A percentile compares a stretch with the other conserved stretches of the same genome.
phyloP scores from a whole-genome alignment of 2,888 invertebrate species.

The Eilema sororculum region DNA sequence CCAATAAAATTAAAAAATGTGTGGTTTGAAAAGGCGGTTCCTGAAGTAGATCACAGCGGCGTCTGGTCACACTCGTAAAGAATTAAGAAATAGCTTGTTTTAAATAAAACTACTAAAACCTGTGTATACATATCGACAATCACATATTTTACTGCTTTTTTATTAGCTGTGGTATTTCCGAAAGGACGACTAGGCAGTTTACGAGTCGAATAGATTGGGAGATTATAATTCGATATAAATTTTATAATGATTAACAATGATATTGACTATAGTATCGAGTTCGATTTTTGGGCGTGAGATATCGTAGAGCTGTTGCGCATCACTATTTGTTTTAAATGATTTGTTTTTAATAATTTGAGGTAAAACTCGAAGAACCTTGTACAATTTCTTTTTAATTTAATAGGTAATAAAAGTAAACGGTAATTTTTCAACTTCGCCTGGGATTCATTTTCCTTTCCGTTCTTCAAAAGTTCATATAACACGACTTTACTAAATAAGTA shows the following conservation, averaged over 20 bases:
- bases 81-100: constrained; percentile 54
- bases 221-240: constrained; percentile 82
- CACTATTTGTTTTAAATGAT: constrained; percentile 23
- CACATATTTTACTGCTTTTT: constrained; percentile 74
- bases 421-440: no score
- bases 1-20: constrained; percentile 45
- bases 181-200: constrained; percentile 60
- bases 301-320: constrained; percentile 33
- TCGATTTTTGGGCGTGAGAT: constrained; percentile 37
- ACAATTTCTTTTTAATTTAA: background rate
- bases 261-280: constrained; percentile 70
- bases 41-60: constrained; percentile 46
- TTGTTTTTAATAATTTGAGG: background rate
- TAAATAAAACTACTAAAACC: constrained; percentile 53
- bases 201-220: constrained; percentile 68
- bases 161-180: constrained; percentile 66
- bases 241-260: constrained; percentile 83
- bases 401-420: no score
- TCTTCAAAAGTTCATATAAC: background rate
- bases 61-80: constrained; percentile 45
- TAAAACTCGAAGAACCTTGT: background rate
- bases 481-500: no score
- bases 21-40: constrained; percentile 38
- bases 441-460: no score
- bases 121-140: constrained; percentile 62